phyloP scores from a whole-genome alignment of 2,797 vertebrate species.

The Jordanella pulchra region DNA sequence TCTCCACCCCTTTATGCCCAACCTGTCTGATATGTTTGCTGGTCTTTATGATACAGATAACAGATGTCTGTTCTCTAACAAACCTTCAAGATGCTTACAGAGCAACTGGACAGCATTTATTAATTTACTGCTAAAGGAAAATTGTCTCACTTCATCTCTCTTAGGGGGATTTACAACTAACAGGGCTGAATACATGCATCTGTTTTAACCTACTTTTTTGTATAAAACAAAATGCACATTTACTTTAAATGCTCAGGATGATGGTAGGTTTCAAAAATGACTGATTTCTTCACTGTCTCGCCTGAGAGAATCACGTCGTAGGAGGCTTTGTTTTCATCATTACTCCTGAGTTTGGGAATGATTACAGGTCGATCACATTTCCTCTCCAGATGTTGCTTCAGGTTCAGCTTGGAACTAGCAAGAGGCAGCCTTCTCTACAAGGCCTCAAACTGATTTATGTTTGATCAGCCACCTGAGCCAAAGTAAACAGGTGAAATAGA shows the following conservation, averaged over 20 bases:
- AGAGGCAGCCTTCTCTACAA: constrained; percentile 35
- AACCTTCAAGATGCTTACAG: neutral
- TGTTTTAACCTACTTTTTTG: neutral
- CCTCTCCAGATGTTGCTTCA: constrained; percentile 32
- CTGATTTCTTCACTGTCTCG: constrained; percentile 11
- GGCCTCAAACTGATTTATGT: constrained; percentile 32
- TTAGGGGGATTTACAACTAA: neutral
- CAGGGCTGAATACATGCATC: neutral
- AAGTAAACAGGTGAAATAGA: constrained; percentile 20
- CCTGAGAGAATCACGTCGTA: constrained; percentile 8
- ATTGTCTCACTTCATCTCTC: neutral
- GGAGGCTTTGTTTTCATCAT: constrained; percentile 6
- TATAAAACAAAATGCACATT: neutral
- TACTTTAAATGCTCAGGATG: neutral
- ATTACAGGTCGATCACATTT: constrained; percentile 23
- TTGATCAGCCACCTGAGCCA: constrained; percentile 38
- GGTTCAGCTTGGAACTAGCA: neutral
- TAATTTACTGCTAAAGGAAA: neutral
- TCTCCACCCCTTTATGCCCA: neutral
- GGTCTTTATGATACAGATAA: neutral
- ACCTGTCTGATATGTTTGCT: neutral
- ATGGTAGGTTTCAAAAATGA: neutral
- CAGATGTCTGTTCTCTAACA: neutral
- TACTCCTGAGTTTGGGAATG: constrained; percentile 31
- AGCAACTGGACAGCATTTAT: neutral